These are phyloP conservation scores for Euzetes globulus DNA, from an alignment of 2,888 invertebrate species.

Conservation along the genomic window DNA sequence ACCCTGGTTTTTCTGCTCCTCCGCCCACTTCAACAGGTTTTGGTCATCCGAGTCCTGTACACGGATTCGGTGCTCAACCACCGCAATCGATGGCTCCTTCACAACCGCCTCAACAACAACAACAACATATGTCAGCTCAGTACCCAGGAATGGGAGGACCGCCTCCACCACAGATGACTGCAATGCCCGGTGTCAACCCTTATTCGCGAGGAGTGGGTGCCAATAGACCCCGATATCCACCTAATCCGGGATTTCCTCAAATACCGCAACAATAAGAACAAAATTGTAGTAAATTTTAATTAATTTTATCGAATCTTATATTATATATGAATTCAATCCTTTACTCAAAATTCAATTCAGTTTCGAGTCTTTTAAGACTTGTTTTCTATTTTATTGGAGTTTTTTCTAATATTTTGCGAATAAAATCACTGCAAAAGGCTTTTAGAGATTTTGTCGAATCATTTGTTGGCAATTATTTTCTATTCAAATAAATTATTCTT, in stretches of 20 bases:
- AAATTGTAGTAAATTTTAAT: background rate
- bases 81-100: background rate
- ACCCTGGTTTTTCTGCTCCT: background rate
- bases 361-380: too few species aligned
- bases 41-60: conserved; percentile 4
- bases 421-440: too few species aligned
- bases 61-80: background rate
- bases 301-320: background rate
- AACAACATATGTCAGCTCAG: conserved; percentile 11
- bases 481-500: too few species aligned
- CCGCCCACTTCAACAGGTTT: background rate
- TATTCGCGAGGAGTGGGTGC: background rate
- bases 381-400: too few species aligned
- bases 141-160: conserved; percentile 30
- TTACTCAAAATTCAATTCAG: too few species aligned
- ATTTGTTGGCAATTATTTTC: too few species aligned
- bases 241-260: conserved; percentile 6
- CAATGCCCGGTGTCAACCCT: conserved; percentile 12
- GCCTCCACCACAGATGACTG: conserved; percentile 12
- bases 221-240: conserved; percentile 23
- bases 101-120: conserved; percentile 5
- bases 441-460: too few species aligned
- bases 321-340: too few species aligned
- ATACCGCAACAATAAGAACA: conserved; percentile 36
- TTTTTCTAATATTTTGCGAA: too few species aligned